Evolutionary conservation across 2,888 invertebrate species (phyloP).

Genomic region (Elmis aenea): DNA sequence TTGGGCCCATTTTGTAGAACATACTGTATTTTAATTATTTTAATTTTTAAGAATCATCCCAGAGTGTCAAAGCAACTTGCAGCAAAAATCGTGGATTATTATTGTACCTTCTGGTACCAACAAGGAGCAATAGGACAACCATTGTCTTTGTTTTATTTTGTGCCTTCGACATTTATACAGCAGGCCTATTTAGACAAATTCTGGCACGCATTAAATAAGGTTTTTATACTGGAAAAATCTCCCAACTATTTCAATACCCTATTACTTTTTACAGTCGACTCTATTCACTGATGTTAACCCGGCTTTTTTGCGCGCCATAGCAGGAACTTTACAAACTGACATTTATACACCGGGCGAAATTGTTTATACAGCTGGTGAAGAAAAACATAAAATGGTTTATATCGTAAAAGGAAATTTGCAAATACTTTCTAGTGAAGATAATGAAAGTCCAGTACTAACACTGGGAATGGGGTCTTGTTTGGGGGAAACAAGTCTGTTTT

Average conservation of each 20-base stretch:
- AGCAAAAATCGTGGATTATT: constrained; percentile 21
- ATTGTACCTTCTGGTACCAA: constrained; percentile 25
- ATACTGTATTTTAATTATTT: no score
- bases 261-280: constrained; percentile 8
- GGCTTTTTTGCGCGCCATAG: constrained; percentile 25
- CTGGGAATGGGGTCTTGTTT: constrained; percentile 25
- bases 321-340: constrained; percentile 22
- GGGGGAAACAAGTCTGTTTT: constrained; percentile 24
- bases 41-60: constrained; percentile 8
- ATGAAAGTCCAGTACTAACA: constrained; percentile 26
- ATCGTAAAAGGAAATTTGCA: constrained; percentile 26
- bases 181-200: constrained; percentile 26
- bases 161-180: constrained; percentile 21
- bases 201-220: constrained; percentile 25
- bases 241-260: not conserved
- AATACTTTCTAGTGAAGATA: constrained; percentile 27
- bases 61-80: constrained; percentile 14
- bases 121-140: constrained; percentile 19
- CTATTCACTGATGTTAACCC: constrained; percentile 18
- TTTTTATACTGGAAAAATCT: constrained; percentile 7
- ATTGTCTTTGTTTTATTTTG: constrained; percentile 13
- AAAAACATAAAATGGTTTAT: constrained; percentile 24
- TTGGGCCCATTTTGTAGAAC: no score
- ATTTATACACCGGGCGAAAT: constrained; percentile 26
- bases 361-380: constrained; percentile 20